Evolutionary conservation across 2,113 vertebrate genomes (phyloP).

Genomic region (Lampris incognitus): DNA sequence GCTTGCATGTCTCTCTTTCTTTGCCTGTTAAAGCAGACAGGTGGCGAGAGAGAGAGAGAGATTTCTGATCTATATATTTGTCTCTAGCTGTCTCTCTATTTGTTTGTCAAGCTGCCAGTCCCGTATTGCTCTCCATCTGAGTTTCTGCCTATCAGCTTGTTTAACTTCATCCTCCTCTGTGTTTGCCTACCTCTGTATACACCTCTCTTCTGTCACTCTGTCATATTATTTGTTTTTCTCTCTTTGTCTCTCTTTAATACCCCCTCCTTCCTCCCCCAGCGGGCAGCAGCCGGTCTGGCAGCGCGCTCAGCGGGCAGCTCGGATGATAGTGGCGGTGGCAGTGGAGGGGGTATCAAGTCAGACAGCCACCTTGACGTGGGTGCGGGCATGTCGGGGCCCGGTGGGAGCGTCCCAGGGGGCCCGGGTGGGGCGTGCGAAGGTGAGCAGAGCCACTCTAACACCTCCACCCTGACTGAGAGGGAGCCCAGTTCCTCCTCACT

Average conservation of each 20-base stretch:
- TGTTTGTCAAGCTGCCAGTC: too few species aligned
- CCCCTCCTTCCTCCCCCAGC: conserved; percentile 74
- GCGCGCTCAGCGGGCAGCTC: conserved; percentile 86
- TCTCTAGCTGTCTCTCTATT: too few species aligned
- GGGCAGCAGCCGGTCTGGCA: conserved; percentile 94
- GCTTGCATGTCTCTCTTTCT: too few species aligned
- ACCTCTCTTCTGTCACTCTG: background rate
- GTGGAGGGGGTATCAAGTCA: conserved; percentile 56
- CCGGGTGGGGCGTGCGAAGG: conserved; percentile 80
- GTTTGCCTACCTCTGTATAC: too few species aligned
- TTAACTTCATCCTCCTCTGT: too few species aligned
- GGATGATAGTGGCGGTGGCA: conserved; percentile 60
- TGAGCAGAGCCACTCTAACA: conserved; percentile 97
- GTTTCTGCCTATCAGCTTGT: too few species aligned
- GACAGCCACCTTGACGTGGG: conserved; percentile 71
- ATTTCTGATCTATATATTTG: too few species aligned
- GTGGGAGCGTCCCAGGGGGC: conserved; percentile 82
- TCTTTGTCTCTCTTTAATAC: background rate
- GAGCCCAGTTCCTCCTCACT: conserved; percentile 99
- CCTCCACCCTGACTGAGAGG: conserved; percentile 95
- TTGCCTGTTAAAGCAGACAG: too few species aligned
- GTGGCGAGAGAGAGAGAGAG: too few species aligned
- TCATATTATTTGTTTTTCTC: background rate
- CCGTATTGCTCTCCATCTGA: too few species aligned
- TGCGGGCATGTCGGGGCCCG: conserved; percentile 40